A percentile compares a stretch with the other conserved stretches of the same genome.
Evolutionary conservation across 2,113 vertebrate genomes (phyloP).

Genomic region (Mormyrus lacerda): DNA sequence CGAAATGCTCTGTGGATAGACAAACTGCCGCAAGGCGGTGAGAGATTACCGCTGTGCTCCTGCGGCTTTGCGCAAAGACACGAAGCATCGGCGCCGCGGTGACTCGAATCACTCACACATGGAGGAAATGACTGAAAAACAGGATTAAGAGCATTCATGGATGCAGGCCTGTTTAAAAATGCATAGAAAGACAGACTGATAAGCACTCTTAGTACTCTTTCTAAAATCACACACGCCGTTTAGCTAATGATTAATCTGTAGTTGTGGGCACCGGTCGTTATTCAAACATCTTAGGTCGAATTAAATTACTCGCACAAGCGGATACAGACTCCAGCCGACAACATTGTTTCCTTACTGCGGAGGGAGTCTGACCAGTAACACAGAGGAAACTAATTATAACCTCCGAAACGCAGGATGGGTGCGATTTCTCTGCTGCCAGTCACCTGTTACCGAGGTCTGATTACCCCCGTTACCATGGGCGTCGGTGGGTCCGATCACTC

Average conservation of each 20-base stretch:
- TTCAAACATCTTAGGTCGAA: background rate
- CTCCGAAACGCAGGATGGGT: background rate
- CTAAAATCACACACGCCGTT: background rate
- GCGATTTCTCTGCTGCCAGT: background rate
- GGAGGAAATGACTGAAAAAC: background rate
- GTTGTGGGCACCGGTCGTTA: background rate
- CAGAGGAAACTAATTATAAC: background rate
- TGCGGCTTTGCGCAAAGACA: background rate
- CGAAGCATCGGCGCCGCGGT: background rate
- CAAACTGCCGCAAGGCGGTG: background rate
- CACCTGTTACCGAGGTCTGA: background rate
- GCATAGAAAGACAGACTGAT: background rate
- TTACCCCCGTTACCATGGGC: background rate
- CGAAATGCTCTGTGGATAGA: conserved; percentile 60
- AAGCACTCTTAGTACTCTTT: background rate
- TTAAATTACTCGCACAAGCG: background rate
- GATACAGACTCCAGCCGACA: background rate
- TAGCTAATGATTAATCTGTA: background rate
- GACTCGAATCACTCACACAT: background rate
- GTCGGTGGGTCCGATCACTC: no score
- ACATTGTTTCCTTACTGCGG: background rate
- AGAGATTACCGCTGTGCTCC: background rate
- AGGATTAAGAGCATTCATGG: background rate
- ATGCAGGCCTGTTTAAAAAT: background rate
- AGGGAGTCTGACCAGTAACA: background rate